Percentiles rank a stretch among this genome's conserved stretches.
Evolutionary conservation across 30 jellyfish, hydroid and myxozoan genomes (phyloP).

Genomic region (Turritopsis rubra): DNA sequence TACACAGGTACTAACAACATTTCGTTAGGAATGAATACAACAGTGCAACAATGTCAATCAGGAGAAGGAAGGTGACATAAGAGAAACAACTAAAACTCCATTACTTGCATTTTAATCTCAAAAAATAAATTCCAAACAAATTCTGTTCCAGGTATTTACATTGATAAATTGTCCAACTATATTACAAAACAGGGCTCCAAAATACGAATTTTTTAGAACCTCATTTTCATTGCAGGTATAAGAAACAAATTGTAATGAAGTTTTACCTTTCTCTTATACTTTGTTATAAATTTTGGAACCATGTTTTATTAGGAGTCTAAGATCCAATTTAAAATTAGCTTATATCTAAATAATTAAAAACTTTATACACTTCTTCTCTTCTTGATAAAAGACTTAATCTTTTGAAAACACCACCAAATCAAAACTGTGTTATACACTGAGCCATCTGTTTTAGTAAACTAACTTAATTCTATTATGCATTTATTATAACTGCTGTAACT

Average conservation of each 20-base stretch:
- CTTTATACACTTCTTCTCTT: too few species aligned
- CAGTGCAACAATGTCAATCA: too few species aligned
- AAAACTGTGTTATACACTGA: too few species aligned
- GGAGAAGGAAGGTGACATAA: background rate
- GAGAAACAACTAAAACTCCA: background rate
- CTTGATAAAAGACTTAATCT: too few species aligned
- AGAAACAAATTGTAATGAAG: background rate
- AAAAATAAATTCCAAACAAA: too few species aligned
- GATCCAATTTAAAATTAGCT: background rate
- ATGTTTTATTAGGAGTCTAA: background rate
- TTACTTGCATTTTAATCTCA: background rate
- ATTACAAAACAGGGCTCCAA: background rate
- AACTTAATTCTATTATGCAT: background rate
- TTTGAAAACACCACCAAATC: too few species aligned
- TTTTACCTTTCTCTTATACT: background rate
- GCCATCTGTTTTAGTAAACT: too few species aligned
- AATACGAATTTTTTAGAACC: too few species aligned
- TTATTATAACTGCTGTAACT: too few species aligned
- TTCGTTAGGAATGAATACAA: too few species aligned
- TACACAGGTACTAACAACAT: background rate
- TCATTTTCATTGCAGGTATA: background rate
- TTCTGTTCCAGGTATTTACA: background rate
- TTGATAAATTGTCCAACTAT: background rate
- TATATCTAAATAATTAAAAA: background rate
- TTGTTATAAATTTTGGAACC: background rate